These are phyloP conservation scores for Rhinella marina DNA, from an alignment of 2,797 vertebrate genomes.

Conservation along the genomic window DNA sequence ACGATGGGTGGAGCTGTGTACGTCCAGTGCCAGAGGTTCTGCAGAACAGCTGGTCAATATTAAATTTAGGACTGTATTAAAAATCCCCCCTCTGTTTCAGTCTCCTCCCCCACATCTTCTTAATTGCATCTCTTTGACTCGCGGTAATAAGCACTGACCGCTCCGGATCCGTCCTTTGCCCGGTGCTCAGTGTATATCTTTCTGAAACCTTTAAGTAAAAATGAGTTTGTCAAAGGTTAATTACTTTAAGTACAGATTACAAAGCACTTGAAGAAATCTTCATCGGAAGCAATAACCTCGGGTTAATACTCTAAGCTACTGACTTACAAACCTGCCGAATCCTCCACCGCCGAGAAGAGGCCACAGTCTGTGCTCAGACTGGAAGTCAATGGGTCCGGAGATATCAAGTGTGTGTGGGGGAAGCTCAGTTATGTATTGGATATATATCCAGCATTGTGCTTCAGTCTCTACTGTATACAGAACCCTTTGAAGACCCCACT, in stretches of 20 bases:
- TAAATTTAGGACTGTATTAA: not conserved
- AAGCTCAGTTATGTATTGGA: too few species aligned
- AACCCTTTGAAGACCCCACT: too few species aligned
- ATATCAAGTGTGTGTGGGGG: too few species aligned
- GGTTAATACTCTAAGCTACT: conserved; percentile 49
- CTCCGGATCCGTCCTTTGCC: not conserved
- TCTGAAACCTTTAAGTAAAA: conserved; percentile 38
- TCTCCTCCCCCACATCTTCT: not conserved
- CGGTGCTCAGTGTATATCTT: not conserved
- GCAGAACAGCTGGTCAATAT: too few species aligned
- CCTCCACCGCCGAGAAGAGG: not conserved
- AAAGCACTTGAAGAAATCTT: conserved; percentile 43
- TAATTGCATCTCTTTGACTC: not conserved
- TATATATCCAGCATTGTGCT: too few species aligned
- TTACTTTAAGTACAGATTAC: conserved; percentile 55
- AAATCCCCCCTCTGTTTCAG: not conserved
- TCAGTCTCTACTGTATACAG: too few species aligned
- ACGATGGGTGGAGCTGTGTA: too few species aligned
- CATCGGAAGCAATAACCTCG: conserved; percentile 27
- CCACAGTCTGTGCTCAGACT: not conserved
- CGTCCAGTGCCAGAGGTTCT: too few species aligned
- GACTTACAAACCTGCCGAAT: not conserved
- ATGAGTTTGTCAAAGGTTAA: conserved; percentile 45
- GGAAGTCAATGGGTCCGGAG: not conserved
- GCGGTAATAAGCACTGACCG: not conserved